Evolutionary conservation across 2,888 invertebrate species (phyloP), one percentile per base, ranked within the genome.

Genomic region (Drosophila stalkeri): DNA sequence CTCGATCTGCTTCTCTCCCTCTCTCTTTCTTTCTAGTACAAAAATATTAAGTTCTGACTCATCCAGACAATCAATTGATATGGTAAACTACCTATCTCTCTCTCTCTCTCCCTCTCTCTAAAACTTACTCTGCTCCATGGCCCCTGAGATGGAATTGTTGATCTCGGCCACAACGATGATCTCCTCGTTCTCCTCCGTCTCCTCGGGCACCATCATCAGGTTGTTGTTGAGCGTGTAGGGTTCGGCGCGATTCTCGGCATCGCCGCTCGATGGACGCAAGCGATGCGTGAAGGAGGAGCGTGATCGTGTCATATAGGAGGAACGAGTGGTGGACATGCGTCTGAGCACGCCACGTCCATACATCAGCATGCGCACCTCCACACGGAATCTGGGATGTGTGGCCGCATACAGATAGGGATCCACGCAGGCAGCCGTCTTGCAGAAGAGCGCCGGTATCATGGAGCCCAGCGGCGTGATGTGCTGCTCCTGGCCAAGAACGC

Each of bases 361-460:
- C 71, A 93, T 76, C 27, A 93, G 82, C 59, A 92, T 81, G 2
- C 86, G 81, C 5, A 93, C 84, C 78, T 96, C 96, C 74, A 94
- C 94, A 60, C 95, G 95, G 92, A 96, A 96, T 85, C 94, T 95
- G 0, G 97, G 97, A 94, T 97, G 97, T 2, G 96, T 96, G 46
- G 96, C 95, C 7, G 96, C 96, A 90, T 97, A 97, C 71, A 97
- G 94, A 88, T 96, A 96, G 0, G 97, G 97, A 93, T 97, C 96
- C 70, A 97, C 94, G 90, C 97, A 96, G 44, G 97, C 96, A 0
- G 97, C 96, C 0, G 96, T 95, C 92, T 97, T 97, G 91, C 97
- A 97, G 91, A 97, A 96, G 72, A 96, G 92, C 1, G 96, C 96
- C 0, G 97, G 97, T 43, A 96, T 94, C 96, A 96, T 96, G 0